Evolutionary conservation across 2,888 invertebrate genomes (phyloP).

Genomic region (Seira musarum): DNA sequence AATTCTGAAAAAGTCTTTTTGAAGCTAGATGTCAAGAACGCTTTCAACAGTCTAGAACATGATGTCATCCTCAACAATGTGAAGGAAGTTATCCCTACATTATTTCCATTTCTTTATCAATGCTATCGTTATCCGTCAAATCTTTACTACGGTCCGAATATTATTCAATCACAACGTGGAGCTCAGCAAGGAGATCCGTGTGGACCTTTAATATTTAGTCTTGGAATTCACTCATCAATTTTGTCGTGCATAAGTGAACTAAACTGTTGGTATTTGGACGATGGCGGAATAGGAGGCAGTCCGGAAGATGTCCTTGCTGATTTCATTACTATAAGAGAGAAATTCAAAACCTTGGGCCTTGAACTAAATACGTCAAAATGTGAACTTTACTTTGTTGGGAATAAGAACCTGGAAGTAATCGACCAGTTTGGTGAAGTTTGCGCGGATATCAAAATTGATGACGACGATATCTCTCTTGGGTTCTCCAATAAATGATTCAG

Average conservation of each 20-base stretch:
- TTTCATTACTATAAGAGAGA: too few relatives aligned
- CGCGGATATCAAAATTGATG: too few relatives aligned
- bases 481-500: not conserved
- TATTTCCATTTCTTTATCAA: slow-evolving; percentile 21
- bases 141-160: slow-evolving; percentile 7
- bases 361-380: slow-evolving; percentile 31
- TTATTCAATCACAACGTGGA: slow-evolving; percentile 16
- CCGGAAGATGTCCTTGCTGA: slow-evolving; percentile 20
- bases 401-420: too few relatives aligned
- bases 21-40: slow-evolving; percentile 48
- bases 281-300: slow-evolving; percentile 25
- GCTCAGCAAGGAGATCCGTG: slow-evolving; percentile 24
- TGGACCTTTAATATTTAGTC: slow-evolving; percentile 23
- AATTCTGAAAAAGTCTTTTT: slow-evolving; percentile 3
- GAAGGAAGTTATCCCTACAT: not conserved
- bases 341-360: slow-evolving; percentile 17
- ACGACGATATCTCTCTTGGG: too few relatives aligned
- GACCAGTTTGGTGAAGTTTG: too few relatives aligned
- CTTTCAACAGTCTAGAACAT: slow-evolving; percentile 37
- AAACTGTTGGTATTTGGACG: slow-evolving; percentile 44
- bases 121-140: slow-evolving; percentile 12
- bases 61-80: not conserved
- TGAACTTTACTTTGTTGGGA: slow-evolving; percentile 33
- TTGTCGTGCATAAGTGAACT: not conserved
- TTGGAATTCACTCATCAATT: slow-evolving; percentile 30